Percentiles rank a stretch among this genome's conserved stretches.
These are phyloP conservation scores for Alouatta palliata DNA, from an alignment of 2,113 vertebrate species.

Conservation along the genomic window DNA sequence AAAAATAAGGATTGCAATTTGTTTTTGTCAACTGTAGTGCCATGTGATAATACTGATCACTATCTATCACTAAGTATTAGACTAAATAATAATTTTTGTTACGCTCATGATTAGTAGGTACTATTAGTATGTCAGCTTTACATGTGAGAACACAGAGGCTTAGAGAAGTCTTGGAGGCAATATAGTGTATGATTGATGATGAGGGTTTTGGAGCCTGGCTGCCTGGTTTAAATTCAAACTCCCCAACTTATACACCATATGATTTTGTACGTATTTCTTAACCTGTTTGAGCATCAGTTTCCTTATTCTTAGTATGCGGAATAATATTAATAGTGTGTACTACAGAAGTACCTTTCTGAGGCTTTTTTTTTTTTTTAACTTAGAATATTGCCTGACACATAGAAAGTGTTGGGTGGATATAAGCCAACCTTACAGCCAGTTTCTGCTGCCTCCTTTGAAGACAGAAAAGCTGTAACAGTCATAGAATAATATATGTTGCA, in stretches of 20 bases:
- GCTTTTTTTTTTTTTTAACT: neutral
- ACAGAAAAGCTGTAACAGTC: neutral
- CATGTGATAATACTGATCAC: neutral
- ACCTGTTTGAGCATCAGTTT: neutral
- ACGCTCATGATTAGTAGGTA: neutral
- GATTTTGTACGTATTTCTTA: neutral
- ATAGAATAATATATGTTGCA: neutral
- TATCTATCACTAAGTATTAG: neutral
- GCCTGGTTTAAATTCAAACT: neutral
- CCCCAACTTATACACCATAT: neutral
- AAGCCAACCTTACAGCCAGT: neutral
- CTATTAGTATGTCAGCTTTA: neutral
- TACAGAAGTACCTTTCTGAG: neutral
- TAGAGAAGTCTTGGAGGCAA: neutral
- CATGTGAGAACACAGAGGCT: neutral
- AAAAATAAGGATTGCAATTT: conserved; percentile 23
- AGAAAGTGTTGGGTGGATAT: neutral
- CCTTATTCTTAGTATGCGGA: neutral
- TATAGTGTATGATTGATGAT: neutral
- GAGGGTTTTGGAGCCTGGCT: neutral
- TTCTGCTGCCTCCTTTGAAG: neutral
- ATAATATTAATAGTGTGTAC: neutral
- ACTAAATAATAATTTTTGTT: neutral
- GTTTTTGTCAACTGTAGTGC: neutral
- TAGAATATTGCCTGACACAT: neutral